Base-by-base conservation (phyloP, 2,797 vertebrate species). In the Todus mexicanus region DNA sequence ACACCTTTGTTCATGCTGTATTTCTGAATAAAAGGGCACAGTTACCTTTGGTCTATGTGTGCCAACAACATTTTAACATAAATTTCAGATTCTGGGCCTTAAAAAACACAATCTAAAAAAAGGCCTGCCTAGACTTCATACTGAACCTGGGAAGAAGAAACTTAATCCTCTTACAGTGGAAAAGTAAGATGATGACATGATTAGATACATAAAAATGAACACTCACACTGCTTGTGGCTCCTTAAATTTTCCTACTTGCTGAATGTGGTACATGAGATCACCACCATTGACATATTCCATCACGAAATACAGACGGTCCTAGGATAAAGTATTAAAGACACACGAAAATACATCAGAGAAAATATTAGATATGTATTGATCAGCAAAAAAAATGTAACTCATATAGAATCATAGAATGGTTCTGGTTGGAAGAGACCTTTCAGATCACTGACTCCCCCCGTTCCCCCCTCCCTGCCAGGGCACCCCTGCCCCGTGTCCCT, bases 281-380 rank as follows among this genome's bases (percentile, higher is more conserved):
- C 99, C 99, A 48, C 99, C 99, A 3, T 99, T 99, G 91, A 99
- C 99, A 11, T 99, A 99, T 76, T 99, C 99, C 99, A 99, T 99
- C 86, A 99, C 99, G 63, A 99, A 99, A 96, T 99, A 99, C 77
- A 99, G 97, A 9, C 99, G 98, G 90, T 99, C 99, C 99, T 99
- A 79, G 40, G 61, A 70, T 5, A 75, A 33, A 90, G 87, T 8
- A 91, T 72, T 25, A 35, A 73, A 96, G 50, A 57, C 3, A 50
- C 35, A 80, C 37, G 61, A 6, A 77, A 94, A 91, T 26, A 75
- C 70, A 81, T 78, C 7, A 84, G 26, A 63, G 59, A 77, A 48
- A 89, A 65, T 29, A 85, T 33, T 17, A 87, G 72, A 65, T 59
- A 90, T 6, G 54, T 65, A 89, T 31, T 78, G 69, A 90, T 83